A percentile compares a stretch with the other conserved stretches of the same genome.
phyloP scores from a whole-genome alignment of 2,888 invertebrate species.

The Theretra japonica region DNA sequence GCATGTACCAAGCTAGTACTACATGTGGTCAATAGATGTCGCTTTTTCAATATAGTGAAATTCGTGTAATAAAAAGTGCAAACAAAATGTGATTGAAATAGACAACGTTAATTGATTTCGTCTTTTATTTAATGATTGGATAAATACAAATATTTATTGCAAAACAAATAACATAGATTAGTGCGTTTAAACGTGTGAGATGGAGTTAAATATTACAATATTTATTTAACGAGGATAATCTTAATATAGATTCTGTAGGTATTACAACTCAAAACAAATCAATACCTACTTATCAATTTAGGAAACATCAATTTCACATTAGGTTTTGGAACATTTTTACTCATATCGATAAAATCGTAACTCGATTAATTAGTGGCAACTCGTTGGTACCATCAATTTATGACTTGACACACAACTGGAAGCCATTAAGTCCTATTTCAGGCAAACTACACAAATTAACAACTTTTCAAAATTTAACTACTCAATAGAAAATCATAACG shows the following conservation, averaged over 20 bases:
- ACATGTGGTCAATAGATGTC: slow-evolving; percentile 46
- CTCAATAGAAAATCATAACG: not conserved
- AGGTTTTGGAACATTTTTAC: not conserved
- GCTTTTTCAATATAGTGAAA: slow-evolving; percentile 32
- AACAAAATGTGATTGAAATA: slow-evolving; percentile 8
- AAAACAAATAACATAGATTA: slow-evolving; percentile 26
- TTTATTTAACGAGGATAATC: not conserved
- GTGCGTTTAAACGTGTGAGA: slow-evolving; percentile 17
- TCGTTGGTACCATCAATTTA: not conserved
- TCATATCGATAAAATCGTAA: not conserved
- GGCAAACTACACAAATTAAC: not conserved
- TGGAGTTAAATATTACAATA: not conserved
- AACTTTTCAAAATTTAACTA: not conserved
- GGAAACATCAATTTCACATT: not conserved
- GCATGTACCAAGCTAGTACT: slow-evolving; percentile 44
- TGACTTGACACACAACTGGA: not conserved
- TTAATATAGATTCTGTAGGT: not conserved
- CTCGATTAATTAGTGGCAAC: not conserved
- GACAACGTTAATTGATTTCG: not conserved
- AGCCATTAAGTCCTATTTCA: not conserved
- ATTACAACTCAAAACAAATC: not conserved
- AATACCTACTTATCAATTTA: not conserved
- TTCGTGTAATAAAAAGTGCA: not conserved
- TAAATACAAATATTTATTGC: slow-evolving; percentile 42
- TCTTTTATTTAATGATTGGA: slow-evolving; percentile 35